Percentiles rank a stretch among this genome's conserved stretches.
Conservation (phyloP, 1,140 invertebrate genomes). For the Drosophila lowei region DNA sequence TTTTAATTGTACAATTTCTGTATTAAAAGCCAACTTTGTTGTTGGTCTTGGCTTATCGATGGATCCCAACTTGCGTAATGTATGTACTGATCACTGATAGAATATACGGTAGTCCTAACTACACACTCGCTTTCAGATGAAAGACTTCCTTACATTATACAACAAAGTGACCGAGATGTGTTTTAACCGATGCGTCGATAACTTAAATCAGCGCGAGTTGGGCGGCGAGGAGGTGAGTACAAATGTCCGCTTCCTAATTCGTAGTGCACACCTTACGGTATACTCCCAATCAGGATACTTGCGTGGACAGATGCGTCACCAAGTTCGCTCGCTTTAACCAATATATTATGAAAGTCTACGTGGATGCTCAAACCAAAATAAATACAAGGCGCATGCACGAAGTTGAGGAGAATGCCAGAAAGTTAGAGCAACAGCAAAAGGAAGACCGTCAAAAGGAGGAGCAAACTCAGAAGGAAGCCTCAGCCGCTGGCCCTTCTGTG, state of each 20-base stretch:
- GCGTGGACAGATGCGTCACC: conserved; percentile 92
- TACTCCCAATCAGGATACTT: conserved; percentile 85
- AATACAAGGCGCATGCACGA: conserved; percentile 71
- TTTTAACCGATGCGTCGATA: conserved; percentile 92
- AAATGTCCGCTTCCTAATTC: background rate
- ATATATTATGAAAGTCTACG: conserved; percentile 85
- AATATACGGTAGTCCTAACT: too few species aligned
- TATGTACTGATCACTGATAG: conserved; percentile 22
- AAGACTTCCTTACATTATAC: conserved; percentile 93
- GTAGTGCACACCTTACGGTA: too few species aligned
- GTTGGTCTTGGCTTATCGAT: conserved; percentile 18
- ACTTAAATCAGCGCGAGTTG: conserved; percentile 91
- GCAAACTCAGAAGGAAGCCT: conserved; percentile 40
- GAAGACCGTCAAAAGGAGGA: conserved; percentile 52
- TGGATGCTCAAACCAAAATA: conserved; percentile 77
- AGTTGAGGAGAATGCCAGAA: conserved; percentile 57
- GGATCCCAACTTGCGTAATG: conserved; percentile 72
- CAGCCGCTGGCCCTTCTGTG: conserved; percentile 15
- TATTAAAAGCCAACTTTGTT: conserved; percentile 11
- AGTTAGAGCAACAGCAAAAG: conserved; percentile 50
- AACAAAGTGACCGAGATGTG: conserved; percentile 94
- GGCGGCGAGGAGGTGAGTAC: conserved; percentile 87
- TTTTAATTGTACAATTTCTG: conserved; percentile 29
- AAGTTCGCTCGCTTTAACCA: conserved; percentile 95
- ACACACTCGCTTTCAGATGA: conserved; percentile 85